Base-by-base conservation (phyloP, 2,888 invertebrate genomes). In the Ferrisia virgata region DNA sequence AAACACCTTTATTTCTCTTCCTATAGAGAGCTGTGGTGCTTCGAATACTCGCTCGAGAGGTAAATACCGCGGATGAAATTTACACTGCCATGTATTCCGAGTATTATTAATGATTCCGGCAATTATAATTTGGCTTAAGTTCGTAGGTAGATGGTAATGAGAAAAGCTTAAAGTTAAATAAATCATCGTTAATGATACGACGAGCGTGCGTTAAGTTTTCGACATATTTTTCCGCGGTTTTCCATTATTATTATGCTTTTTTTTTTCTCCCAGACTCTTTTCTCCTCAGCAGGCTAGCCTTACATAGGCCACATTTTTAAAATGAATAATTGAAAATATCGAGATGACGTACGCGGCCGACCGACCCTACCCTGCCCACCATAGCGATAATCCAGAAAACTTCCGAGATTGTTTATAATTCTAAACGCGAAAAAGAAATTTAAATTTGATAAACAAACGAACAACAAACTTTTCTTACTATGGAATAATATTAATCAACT, bases 361-460 rank as follows among this genome's bases (percentile, higher is more conserved):
- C n/a, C n/a, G n/a, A n/a, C n/a, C n/a, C n/a, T 25, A 64, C 25
- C 58, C 3, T 18, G n/a, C 47, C 3, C 18, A 8, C 47, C 53
- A 1, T 3, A n/a, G 58, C 58, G 58, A 64, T 64, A 64, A 64
- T 64, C 58, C 58, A 47, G 15, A 64, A 64, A 64, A 64, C 28
- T 64, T 64, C 58, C 22, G 2, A 64, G 58, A 64, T 64, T 64
- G 58, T 64, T 64, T 47, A 47, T 47, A 47, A 64, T 64, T 64
- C 58, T 28, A 28, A 64, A 64, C 58, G 58, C 58, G 58, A 64
- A 64, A 64, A 64, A 64, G 28, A 64, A 64, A 64, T 64, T 64
- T 64, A 28, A 64, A 64, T 64, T 64, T 64, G 58, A 64, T 64
- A 64, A 64, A 64, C 58, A 64, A 64, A 64, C 58, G 58, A 64